A percentile compares a stretch with the other conserved stretches of the same genome.
Evolutionary conservation across 2,797 vertebrate genomes (phyloP).

Genomic region (Neomorphus geoffroyi): DNA sequence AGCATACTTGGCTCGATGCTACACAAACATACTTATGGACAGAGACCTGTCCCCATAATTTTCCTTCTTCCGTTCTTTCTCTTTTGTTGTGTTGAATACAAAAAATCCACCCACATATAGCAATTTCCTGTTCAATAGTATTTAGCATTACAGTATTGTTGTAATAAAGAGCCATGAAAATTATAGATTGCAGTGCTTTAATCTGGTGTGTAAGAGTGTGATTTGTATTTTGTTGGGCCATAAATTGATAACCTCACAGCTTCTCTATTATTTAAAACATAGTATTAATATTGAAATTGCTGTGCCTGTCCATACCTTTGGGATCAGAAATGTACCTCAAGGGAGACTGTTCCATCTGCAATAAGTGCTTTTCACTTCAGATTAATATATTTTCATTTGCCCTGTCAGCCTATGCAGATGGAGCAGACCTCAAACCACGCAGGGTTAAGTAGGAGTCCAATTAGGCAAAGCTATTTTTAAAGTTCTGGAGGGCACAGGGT

Average conservation of each 20-base stretch:
- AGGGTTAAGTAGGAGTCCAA: background rate
- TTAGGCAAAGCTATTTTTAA: conserved; percentile 52
- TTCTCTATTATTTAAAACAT: conserved; percentile 16
- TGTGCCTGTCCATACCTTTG: background rate
- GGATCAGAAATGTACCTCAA: conserved; percentile 7
- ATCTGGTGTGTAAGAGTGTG: background rate
- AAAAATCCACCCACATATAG: background rate
- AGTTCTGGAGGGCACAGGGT: conserved; percentile 7
- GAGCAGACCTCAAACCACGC: background rate
- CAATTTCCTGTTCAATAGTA: background rate
- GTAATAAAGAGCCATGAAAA: background rate
- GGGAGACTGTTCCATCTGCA: background rate
- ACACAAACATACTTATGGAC: background rate
- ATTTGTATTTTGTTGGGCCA: background rate
- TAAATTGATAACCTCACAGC: background rate
- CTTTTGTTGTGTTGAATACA: background rate
- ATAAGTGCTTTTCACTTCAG: conserved; percentile 39
- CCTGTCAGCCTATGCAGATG: conserved; percentile 20
- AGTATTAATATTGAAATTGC: conserved; percentile 20
- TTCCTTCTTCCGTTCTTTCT: background rate
- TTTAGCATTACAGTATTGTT: background rate
- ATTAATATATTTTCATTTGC: conserved; percentile 40
- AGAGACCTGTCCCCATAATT: background rate
- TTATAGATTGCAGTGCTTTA: background rate
- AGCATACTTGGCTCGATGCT: background rate